Conservation (phyloP, 1,140 invertebrate species). For the Rhyzopertha dominica region DNA sequence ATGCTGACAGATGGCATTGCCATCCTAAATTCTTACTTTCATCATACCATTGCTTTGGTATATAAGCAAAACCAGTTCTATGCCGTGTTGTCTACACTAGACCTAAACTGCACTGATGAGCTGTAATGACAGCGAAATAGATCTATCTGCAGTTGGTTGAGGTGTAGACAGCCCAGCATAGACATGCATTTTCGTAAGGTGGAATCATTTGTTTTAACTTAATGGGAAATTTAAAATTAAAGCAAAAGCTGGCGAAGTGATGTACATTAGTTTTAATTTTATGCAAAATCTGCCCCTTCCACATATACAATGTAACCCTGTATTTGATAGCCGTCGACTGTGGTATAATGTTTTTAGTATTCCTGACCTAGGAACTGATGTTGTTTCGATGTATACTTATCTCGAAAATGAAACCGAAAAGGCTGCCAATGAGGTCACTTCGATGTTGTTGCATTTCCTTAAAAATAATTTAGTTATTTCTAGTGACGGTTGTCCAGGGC, state of each 20-base stretch:
- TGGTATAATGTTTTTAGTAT: constrained; percentile 13
- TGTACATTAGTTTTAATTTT: background rate
- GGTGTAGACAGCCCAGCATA: too few species aligned
- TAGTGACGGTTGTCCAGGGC: constrained; percentile 7
- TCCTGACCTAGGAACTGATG: constrained; percentile 1
- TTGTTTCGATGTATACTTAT: constrained; percentile 9
- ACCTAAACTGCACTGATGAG: too few species aligned
- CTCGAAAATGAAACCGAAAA: constrained; percentile 1
- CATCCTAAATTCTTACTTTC: too few species aligned
- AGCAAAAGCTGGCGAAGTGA: background rate
- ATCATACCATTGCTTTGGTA: too few species aligned
- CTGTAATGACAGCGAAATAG: too few species aligned
- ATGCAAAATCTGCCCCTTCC: constrained; percentile 3
- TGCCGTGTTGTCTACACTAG: too few species aligned
- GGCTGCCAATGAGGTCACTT: constrained; percentile 8
- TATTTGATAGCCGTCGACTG: constrained; percentile 1
- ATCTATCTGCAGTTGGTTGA: too few species aligned
- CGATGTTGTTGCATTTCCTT: constrained; percentile 1
- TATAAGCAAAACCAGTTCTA: too few species aligned
- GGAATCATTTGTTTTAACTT: constrained; percentile 4
- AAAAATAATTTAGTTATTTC: background rate
- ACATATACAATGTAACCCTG: background rate
- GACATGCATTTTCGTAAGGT: too few species aligned
- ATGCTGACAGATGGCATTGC: too few species aligned
- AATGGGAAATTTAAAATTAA: background rate